Evolutionary conservation across 1,140 invertebrate species (phyloP).

Genomic region (Samia ricini): DNA sequence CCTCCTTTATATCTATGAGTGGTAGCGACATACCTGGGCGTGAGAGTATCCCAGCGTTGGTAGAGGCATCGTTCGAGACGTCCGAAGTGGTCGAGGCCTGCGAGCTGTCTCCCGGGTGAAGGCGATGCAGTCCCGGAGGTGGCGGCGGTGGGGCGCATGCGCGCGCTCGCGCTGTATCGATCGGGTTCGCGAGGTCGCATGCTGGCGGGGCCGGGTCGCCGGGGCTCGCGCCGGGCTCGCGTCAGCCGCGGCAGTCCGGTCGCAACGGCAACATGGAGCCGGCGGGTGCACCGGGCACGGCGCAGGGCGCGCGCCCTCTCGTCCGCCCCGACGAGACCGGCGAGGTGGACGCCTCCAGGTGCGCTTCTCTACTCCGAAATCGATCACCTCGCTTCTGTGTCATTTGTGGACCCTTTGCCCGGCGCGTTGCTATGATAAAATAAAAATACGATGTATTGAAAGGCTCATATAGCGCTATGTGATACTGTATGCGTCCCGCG

Average conservation of each 20-base stretch:
- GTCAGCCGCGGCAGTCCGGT: slow-evolving; percentile 28
- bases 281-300: slow-evolving; percentile 19
- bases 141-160: background rate
- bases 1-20: too few species aligned
- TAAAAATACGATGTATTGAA: too few species aligned
- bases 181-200: background rate
- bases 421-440: too few species aligned
- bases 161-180: slow-evolving; percentile 11
- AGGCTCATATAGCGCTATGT: too few species aligned
- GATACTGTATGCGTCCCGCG: too few species aligned
- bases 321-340: slow-evolving; percentile 67
- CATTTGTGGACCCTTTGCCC: background rate
- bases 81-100: background rate
- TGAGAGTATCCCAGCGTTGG: background rate
- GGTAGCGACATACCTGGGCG: too few species aligned
- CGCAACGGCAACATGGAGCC: slow-evolving; percentile 40
- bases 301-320: slow-evolving; percentile 50
- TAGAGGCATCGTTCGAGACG: background rate
- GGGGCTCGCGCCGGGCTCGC: slow-evolving; percentile 14
- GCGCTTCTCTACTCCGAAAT: slow-evolving; percentile 8
- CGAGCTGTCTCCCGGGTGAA: background rate
- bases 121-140: background rate
- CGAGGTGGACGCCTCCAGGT: slow-evolving; percentile 71
- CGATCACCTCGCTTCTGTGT: background rate
- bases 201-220: slow-evolving; percentile 2